A percentile compares a stretch with the other conserved stretches of the same genome.
These are phyloP conservation scores for Symphodus melops DNA, from an alignment of 2,113 vertebrate species.

Conservation along the genomic window DNA sequence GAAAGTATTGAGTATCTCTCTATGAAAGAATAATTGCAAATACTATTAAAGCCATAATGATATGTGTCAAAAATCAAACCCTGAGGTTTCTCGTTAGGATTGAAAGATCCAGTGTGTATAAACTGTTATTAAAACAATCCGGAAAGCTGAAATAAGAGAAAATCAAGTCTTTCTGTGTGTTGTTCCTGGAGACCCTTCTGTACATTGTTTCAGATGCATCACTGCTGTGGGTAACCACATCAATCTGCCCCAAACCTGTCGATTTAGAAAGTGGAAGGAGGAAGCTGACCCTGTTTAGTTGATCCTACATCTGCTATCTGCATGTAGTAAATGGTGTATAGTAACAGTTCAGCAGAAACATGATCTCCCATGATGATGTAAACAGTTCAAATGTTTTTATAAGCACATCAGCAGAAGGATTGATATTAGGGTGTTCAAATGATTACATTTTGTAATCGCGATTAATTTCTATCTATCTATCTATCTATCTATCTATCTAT, in stretches of 20 bases:
- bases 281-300: not conserved
- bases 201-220: conserved; percentile 37
- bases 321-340: not conserved
- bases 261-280: conserved; percentile 36
- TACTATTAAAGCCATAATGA: not conserved
- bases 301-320: conserved; percentile 37
- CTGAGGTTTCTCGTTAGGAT: conserved; percentile 59
- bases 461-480: no score
- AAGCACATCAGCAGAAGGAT: no score
- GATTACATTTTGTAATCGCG: no score
- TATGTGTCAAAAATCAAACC: conserved; percentile 22
- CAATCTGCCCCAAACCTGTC: conserved; percentile 50
- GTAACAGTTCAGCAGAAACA: not conserved
- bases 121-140: conserved; percentile 56
- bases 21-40: no score
- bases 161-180: conserved; percentile 31
- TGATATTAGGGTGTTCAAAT: no score
- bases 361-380: no score
- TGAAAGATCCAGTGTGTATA: conserved; percentile 47
- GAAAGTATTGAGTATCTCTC: no score
- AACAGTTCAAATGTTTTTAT: no score
- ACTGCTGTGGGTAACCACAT: conserved; percentile 22
- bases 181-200: conserved; percentile 47
- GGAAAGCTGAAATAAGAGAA: conserved; percentile 53
- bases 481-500: no score